Base-by-base conservation (phyloP, 2,113 vertebrate genomes). In the Lepus americanus region DNA sequence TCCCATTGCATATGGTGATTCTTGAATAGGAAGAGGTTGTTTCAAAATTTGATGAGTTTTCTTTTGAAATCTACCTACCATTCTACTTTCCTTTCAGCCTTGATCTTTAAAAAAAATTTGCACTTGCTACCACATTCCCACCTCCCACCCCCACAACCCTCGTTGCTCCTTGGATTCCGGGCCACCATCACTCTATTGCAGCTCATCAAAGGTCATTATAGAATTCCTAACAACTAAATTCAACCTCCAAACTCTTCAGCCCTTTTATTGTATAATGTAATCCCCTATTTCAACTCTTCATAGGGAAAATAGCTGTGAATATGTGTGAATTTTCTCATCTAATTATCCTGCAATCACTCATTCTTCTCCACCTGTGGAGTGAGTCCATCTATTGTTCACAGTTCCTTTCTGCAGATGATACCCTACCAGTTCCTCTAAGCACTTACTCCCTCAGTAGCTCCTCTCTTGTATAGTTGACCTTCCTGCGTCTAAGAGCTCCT, bases 21-120 rank as follows among this genome's bases (percentile, higher is more conserved):
- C 76, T 87, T 87, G 66, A 92, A 92, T 89, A 39, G 80, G 25
- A 80, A 92, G 61, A 93, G 88, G 73, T 72, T 89, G 77, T 94
- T 94, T 92, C 87, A 87, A 61, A 80, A 90, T 84, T 13, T 76
- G 81, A 87, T 16, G 53, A 25, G 5, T 36, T 92, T 94, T 67
- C 53, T 84, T 95, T 95, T 59, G 66, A 89, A 96, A 80, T 90
- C 76, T 90, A 72, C 61, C 77, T 74, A 29, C 44, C 33, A 44
- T 25, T 76, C 59, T 67, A 31, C 16, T 73, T 8, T 13, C 55
- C n/a, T 66, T 80, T 91, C 44, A 51, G 63, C 36, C 69, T 80
- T 66, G 22, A 33, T 67, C 3, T 61, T 59, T 81, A 93, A 89
- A 51, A 20, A 53, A 89, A 74, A 55, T 33, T 39, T 82, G 23